Evolutionary conservation across 2,888 invertebrate species (phyloP).

Genomic region (Aleiodes testaceus): DNA sequence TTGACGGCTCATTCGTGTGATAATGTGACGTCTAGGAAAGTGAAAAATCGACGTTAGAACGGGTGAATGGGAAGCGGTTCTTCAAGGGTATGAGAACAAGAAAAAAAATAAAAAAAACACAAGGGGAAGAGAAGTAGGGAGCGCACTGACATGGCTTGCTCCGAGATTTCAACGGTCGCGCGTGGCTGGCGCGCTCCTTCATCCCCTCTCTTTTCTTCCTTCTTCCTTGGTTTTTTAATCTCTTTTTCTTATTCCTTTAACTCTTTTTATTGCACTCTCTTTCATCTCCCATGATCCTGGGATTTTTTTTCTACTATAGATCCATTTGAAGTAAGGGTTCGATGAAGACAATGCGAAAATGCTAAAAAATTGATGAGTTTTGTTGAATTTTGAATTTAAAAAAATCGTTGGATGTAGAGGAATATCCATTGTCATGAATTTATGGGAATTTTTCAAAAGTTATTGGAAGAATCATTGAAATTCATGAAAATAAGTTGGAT

Average conservation of each 20-base stretch:
- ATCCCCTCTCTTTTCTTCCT: conserved; percentile 40
- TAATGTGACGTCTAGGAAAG: conserved; percentile 34
- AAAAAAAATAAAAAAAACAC: conserved; percentile 3
- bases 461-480: too few species aligned
- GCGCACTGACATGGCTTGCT: conserved; percentile 26
- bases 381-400: too few species aligned
- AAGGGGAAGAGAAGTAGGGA: conserved; percentile 14
- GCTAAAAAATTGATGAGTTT: too few species aligned
- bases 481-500: too few species aligned
- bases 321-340: conserved; percentile 11
- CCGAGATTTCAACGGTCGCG: conserved; percentile 53
- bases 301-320: conserved; percentile 4
- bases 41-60: conserved; percentile 35
- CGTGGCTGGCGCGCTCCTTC: conserved; percentile 55
- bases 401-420: too few species aligned
- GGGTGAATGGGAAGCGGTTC: conserved; percentile 37
- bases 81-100: conserved; percentile 24
- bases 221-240: conserved; percentile 41
- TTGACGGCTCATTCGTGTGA: conserved; percentile 22
- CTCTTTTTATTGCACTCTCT: conserved; percentile 39
- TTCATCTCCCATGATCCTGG: conserved; percentile 24
- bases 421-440: too few species aligned
- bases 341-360: neutral
- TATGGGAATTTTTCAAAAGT: too few species aligned
- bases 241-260: conserved; percentile 40